phyloP scores from a whole-genome alignment of 1,140 invertebrate genomes.

The Lasaia peninsularis region DNA sequence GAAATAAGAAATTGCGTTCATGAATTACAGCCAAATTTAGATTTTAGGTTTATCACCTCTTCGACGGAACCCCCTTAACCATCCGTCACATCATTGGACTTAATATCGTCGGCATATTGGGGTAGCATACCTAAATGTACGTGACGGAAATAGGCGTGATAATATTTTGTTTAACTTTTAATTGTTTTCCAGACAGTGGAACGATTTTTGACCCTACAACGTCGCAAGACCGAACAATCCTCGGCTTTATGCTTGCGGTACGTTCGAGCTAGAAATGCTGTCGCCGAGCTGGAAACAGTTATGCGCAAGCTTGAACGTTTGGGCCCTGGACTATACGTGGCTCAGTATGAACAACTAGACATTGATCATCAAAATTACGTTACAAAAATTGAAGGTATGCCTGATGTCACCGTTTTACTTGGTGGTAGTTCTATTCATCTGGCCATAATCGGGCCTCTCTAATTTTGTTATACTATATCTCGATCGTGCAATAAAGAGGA shows the following conservation, averaged over 20 bases:
- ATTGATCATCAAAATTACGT: conserved; percentile 61
- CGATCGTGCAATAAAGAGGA: no score
- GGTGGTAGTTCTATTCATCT: no score
- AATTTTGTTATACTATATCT: no score
- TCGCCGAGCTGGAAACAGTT: conserved; percentile 47
- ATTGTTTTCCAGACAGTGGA: conserved; percentile 48
- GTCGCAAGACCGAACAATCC: conserved; percentile 48
- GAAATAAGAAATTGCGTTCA: no score
- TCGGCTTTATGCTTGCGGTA: conserved; percentile 55
- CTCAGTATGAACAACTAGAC: conserved; percentile 62
- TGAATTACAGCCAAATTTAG: no score
- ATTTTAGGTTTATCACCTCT: no score
- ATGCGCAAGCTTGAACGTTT: conserved; percentile 59
- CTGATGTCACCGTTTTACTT: background rate
- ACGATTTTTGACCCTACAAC: conserved; percentile 50
- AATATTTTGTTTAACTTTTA: conserved; percentile 12
- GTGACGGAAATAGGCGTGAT: no score
- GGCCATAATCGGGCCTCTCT: no score
- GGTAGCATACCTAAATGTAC: no score
- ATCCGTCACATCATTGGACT: no score
- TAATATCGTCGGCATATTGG: no score
- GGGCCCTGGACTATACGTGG: conserved; percentile 60
- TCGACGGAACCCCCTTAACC: no score
- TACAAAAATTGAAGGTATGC: conserved; percentile 66
- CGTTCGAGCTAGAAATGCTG: conserved; percentile 58